phyloP scores from a whole-genome alignment of 2,797 vertebrate genomes.

The Etheostoma nigrum region DNA sequence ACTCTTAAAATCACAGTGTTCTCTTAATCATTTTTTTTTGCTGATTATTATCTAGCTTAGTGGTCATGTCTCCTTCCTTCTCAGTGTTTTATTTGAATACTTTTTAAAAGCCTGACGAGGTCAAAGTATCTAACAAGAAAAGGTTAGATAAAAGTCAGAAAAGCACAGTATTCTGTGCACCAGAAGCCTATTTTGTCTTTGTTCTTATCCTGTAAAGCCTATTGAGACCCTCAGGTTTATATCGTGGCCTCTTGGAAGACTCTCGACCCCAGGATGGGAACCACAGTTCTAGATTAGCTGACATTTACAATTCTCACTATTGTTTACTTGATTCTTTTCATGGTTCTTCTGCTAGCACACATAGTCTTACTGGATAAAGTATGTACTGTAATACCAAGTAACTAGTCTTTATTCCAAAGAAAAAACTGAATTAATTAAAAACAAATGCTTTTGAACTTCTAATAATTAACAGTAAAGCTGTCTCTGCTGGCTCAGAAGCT shows the following conservation, averaged over 20 bases:
- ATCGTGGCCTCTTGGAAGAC: background rate
- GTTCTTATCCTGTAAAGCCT: background rate
- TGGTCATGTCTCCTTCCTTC: background rate
- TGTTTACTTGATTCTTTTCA: background rate
- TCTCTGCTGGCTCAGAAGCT: constrained; percentile 39
- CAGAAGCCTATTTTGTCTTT: background rate
- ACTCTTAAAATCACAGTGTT: background rate
- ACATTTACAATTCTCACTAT: background rate
- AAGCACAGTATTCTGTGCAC: background rate
- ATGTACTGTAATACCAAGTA: background rate
- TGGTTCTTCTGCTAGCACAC: background rate
- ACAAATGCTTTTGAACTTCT: constrained; percentile 12
- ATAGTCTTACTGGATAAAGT: background rate
- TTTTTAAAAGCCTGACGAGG: background rate
- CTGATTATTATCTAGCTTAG: background rate
- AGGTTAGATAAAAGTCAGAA: background rate
- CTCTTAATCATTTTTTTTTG: background rate
- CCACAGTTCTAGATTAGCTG: background rate
- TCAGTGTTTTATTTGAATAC: background rate
- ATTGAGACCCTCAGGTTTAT: background rate
- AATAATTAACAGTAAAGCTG: background rate
- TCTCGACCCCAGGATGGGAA: background rate
- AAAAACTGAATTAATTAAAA: constrained; percentile 1
- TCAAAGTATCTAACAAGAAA: background rate
- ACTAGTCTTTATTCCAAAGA: background rate